These are phyloP conservation scores for Platynereis dumerilii DNA, from an alignment of 2,888 invertebrate species.

Conservation along the genomic window DNA sequence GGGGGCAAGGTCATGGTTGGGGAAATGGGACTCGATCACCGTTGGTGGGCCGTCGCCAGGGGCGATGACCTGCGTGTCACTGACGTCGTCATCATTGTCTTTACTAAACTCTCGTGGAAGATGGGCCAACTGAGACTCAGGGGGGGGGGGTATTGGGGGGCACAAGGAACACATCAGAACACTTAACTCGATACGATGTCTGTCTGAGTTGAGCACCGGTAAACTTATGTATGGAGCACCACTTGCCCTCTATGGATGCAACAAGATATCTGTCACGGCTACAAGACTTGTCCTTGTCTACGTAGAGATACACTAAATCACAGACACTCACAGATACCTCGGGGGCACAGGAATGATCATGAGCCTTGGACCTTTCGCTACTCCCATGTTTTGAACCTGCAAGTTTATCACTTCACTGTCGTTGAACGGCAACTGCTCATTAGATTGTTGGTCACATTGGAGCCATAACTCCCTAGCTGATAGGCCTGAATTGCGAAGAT, in stretches of 20 bases:
- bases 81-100: no score
- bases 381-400: constrained; percentile 31
- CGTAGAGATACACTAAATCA: constrained; percentile 35
- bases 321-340: constrained; percentile 24
- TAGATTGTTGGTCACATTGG: constrained; percentile 39
- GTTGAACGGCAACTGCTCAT: constrained; percentile 29
- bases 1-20: no score
- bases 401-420: constrained; percentile 32
- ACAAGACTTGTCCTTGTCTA: constrained; percentile 27
- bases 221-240: constrained; percentile 37
- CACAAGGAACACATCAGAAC: constrained; percentile 31
- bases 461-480: constrained; percentile 39
- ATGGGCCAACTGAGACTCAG: no score
- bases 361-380: constrained; percentile 36
- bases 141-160: no score
- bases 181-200: constrained; percentile 34
- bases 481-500: constrained; percentile 36
- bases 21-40: no score
- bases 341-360: not conserved
- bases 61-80: no score
- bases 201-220: constrained; percentile 31
- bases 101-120: no score
- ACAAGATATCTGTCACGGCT: constrained; percentile 35
- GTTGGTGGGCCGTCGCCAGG: no score
- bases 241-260: constrained; percentile 26